Evolutionary conservation across 2,113 vertebrate genomes (phyloP).

Genomic region (Alligator sinensis): DNA sequence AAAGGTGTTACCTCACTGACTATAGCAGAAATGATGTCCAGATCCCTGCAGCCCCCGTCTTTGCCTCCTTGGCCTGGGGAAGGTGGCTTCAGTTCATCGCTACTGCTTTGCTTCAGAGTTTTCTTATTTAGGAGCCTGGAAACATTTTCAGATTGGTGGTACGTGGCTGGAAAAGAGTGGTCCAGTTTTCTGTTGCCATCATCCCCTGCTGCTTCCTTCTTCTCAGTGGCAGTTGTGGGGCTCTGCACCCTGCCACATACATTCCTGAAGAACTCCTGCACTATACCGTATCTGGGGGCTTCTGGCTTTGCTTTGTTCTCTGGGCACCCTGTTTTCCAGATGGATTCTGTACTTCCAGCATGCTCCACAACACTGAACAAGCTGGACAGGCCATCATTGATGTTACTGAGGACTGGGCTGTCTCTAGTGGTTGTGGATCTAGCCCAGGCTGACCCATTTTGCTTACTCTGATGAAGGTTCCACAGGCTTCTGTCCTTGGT

Average conservation of each 20-base stretch:
- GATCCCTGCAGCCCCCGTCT: constrained; percentile 73
- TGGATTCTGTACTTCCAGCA: constrained; percentile 89
- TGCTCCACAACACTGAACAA: constrained; percentile 97
- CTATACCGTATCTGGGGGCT: constrained; percentile 86
- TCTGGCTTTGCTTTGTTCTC: constrained; percentile 81
- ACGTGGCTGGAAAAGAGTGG: constrained; percentile 63
- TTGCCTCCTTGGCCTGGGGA: constrained; percentile 72
- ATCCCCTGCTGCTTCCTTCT: constrained; percentile 77
- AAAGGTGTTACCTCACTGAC: constrained; percentile 82
- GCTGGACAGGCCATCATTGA: constrained; percentile 95
- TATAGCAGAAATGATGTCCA: constrained; percentile 66
- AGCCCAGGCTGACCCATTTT: constrained; percentile 96
- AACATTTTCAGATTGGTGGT: constrained; percentile 81
- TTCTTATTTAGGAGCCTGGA: constrained; percentile 91
- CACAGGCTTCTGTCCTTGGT: constrained; percentile 94
- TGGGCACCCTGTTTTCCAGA: constrained; percentile 85
- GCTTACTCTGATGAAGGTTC: constrained; percentile 92
- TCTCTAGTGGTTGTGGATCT: constrained; percentile 97
- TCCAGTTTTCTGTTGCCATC: constrained; percentile 83
- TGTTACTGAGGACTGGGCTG: constrained; percentile 93
- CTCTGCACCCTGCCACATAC: constrained; percentile 86
- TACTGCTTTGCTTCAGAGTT: constrained; percentile 84
- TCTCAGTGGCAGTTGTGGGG: constrained; percentile 72
- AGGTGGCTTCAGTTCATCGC: constrained; percentile 81
- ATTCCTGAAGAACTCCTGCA: constrained; percentile 93